phyloP scores from a whole-genome alignment of 2,797 vertebrate genomes.

The Xiphorhynchus erythropygius region DNA sequence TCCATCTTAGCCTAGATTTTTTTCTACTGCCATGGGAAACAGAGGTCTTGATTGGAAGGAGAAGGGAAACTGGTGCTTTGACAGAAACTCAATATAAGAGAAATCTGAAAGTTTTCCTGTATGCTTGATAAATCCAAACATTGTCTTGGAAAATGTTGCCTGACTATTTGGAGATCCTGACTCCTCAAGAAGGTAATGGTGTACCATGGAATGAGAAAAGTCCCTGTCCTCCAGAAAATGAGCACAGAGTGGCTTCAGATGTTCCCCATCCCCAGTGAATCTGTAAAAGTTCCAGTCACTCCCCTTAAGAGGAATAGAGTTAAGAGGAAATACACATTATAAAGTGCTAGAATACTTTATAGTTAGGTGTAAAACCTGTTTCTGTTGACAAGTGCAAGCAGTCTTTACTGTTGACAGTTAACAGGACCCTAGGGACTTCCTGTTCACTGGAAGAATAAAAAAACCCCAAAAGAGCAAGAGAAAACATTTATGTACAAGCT shows the following conservation, averaged over 20 bases:
- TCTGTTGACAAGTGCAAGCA: slow-evolving; percentile 9
- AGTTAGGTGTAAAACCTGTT: background rate
- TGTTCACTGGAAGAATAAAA: background rate
- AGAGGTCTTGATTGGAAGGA: background rate
- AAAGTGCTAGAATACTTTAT: background rate
- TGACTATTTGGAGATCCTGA: background rate
- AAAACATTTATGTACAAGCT: slow-evolving; percentile 10
- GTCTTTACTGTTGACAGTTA: slow-evolving; percentile 7
- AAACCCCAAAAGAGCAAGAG: background rate
- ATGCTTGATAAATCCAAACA: background rate
- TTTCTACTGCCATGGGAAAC: background rate
- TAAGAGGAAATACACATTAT: background rate
- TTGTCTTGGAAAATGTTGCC: background rate
- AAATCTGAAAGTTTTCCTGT: background rate
- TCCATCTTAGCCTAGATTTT: background rate
- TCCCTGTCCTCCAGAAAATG: background rate
- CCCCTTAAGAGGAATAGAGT: background rate
- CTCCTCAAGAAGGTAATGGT: background rate
- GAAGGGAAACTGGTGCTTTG: background rate
- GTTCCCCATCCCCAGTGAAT: background rate
- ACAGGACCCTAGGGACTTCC: slow-evolving; percentile 5
- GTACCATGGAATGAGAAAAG: background rate
- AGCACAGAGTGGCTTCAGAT: background rate
- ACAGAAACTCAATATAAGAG: background rate
- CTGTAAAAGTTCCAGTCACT: background rate